phyloP scores from a whole-genome alignment of 2,888 invertebrate species.

The Platynereis dumerilii region DNA sequence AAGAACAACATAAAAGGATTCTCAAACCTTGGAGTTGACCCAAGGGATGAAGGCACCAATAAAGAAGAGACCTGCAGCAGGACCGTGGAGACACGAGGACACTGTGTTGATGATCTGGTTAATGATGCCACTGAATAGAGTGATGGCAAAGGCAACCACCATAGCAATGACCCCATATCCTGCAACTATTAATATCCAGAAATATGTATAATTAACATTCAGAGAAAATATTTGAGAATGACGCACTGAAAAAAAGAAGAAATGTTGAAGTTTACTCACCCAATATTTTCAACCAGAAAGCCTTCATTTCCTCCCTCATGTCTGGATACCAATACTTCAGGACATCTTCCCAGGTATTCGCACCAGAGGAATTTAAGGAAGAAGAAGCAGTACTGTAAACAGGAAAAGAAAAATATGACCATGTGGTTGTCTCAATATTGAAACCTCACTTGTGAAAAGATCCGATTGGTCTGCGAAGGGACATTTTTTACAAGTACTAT shows the following conservation, averaged over 20 bases:
- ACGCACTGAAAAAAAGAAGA: too few species aligned
- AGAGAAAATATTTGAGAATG: too few species aligned
- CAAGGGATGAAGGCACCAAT: slow-evolving; percentile 3
- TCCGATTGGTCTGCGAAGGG: too few species aligned
- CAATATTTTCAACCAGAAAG: background rate
- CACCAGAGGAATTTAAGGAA: background rate
- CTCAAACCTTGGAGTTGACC: background rate
- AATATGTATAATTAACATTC: too few species aligned
- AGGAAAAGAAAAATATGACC: too few species aligned
- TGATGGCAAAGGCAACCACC: background rate
- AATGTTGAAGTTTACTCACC: too few species aligned
- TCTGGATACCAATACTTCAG: background rate
- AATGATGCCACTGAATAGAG: background rate
- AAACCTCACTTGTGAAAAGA: too few species aligned
- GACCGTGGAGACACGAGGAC: background rate
- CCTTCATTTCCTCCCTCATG: background rate
- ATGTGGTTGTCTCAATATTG: too few species aligned
- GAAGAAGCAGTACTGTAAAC: background rate
- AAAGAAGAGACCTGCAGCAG: slow-evolving; percentile 1
- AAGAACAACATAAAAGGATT: too few species aligned
- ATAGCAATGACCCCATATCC: background rate
- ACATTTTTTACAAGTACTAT: too few species aligned
- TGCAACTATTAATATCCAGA: too few species aligned
- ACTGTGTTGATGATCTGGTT: slow-evolving; percentile 3
- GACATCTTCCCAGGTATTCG: slow-evolving; percentile 1